A percentile compares a stretch with the other conserved stretches of the same genome.
Conservation (phyloP, 2,888 invertebrate genomes). For the Drosophila macrospina region DNA sequence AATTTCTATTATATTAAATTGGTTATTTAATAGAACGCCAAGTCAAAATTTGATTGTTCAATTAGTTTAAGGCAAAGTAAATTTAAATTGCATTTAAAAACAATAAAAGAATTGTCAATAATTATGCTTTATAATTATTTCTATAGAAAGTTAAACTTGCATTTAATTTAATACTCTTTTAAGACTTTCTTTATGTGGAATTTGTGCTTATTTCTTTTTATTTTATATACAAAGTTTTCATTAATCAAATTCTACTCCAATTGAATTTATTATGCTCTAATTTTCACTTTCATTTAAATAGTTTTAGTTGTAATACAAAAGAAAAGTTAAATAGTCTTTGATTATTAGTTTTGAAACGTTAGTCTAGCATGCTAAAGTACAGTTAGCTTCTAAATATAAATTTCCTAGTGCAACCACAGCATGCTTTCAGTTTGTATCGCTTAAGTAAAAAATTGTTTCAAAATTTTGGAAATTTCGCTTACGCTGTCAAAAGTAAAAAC, state of each 20-base stretch:
- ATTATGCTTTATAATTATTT: no score
- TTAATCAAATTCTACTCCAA: no score
- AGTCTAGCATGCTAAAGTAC: slow-evolving; percentile 39
- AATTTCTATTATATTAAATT: no score
- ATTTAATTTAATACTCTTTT: no score
- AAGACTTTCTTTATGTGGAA: no score
- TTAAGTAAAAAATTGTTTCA: slow-evolving; percentile 44
- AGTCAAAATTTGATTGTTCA: not conserved
- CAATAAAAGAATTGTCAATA: no score
- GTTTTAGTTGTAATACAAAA: not conserved
- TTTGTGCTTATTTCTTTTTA: no score
- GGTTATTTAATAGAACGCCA: not conserved
- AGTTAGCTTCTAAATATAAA: slow-evolving; percentile 28
- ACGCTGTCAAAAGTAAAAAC: slow-evolving; percentile 84
- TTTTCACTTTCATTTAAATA: no score
- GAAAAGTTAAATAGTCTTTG: slow-evolving; percentile 3
- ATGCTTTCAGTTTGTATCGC: slow-evolving; percentile 42
- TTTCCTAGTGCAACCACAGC: slow-evolving; percentile 39
- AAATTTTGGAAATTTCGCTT: slow-evolving; percentile 79
- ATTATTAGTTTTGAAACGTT: slow-evolving; percentile 47
- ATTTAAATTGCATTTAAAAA: no score
- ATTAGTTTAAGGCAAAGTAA: no score
- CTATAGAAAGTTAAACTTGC: no score
- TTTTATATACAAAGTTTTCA: no score
- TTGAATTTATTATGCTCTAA: not conserved